A percentile compares a stretch with the other conserved stretches of the same genome.
Conservation (phyloP, 2,797 vertebrate genomes). For the Spea hammondii region DNA sequence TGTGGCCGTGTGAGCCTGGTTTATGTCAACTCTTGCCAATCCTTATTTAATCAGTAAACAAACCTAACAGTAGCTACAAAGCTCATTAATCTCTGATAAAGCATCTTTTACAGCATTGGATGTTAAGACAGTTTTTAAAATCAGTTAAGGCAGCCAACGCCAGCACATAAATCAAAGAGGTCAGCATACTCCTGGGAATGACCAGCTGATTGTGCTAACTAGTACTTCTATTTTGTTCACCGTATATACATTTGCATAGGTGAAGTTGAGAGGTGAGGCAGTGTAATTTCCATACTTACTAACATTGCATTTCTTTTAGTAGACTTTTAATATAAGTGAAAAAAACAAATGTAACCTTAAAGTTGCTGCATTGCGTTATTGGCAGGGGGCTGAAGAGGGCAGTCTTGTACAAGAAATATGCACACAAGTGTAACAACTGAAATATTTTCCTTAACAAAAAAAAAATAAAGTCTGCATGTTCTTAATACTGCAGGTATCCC, state of each 20-base stretch:
- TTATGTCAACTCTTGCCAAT: not conserved
- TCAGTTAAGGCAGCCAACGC: not conserved
- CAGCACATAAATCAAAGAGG: not conserved
- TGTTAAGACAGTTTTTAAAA: not conserved
- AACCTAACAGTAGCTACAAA: not conserved
- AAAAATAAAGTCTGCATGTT: constrained; percentile 9
- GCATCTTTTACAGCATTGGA: not conserved
- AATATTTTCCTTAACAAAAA: constrained; percentile 21
- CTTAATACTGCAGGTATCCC: constrained; percentile 81
- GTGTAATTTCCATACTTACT: not conserved
- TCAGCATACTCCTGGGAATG: not conserved
- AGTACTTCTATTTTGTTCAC: not conserved
- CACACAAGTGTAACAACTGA: constrained; percentile 36
- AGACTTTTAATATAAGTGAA: too few species aligned
- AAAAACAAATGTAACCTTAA: not conserved
- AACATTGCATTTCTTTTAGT: too few species aligned
- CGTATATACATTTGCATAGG: not conserved
- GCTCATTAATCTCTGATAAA: not conserved
- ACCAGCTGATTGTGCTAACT: too few species aligned
- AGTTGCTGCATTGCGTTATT: constrained; percentile 56
- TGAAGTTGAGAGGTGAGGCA: not conserved
- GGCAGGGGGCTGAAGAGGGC: constrained; percentile 69
- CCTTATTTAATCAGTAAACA: not conserved
- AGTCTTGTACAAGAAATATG: constrained; percentile 62
- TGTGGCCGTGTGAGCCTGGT: not conserved